phyloP scores from a whole-genome alignment of 1,140 invertebrate genomes.

The Prorops nasuta region DNA sequence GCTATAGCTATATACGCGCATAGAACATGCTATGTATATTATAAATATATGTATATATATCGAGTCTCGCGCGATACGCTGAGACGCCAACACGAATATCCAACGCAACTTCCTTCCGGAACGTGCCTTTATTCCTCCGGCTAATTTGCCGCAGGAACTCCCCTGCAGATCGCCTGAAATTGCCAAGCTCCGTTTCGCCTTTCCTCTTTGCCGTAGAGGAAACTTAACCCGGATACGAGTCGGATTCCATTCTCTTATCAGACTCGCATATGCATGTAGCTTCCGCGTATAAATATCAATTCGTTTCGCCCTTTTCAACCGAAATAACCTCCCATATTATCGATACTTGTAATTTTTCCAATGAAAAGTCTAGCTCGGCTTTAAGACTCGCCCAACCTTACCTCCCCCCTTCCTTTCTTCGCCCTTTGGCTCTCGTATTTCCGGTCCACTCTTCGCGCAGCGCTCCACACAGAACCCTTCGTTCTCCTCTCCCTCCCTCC shows the following conservation, averaged over 20 bases:
- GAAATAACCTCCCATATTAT: too few species aligned
- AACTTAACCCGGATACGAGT: too few species aligned
- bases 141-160: slow-evolving; percentile 3
- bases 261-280: slow-evolving; percentile 16
- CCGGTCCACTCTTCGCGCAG: background rate
- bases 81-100: too few species aligned
- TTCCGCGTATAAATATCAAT: slow-evolving; percentile 18
- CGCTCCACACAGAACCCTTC: background rate
- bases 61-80: too few species aligned
- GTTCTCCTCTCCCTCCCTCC: background rate
- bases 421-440: background rate
- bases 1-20: too few species aligned
- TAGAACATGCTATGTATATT: too few species aligned
- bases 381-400: background rate
- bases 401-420: slow-evolving; percentile 15
- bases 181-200: too few species aligned
- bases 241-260: background rate
- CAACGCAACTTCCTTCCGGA: background rate
- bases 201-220: too few species aligned
- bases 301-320: slow-evolving; percentile 18
- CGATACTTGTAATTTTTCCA: too few species aligned
- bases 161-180: slow-evolving; percentile 12
- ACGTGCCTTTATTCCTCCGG: background rate
- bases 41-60: too few species aligned
- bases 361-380: too few species aligned